Evolutionary conservation across 1,140 invertebrate species (phyloP), one percentile per base, ranked within the genome.

Genomic region (Zaprionus kolodkinae): DNA sequence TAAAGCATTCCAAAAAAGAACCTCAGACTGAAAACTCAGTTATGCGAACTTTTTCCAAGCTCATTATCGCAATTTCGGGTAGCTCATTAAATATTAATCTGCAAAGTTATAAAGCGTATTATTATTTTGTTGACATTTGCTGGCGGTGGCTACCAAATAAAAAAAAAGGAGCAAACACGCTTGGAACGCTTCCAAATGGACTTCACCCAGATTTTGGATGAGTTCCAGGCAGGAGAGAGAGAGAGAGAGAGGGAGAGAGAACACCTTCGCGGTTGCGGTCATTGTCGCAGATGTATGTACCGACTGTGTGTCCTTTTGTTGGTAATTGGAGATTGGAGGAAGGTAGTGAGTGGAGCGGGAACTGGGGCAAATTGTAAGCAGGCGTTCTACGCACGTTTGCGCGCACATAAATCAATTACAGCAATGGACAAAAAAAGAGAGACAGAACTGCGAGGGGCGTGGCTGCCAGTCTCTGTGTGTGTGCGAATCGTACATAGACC

Each of bases 401-500:
- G 79, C 73, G 77, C 77, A 79, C 83, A 87, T 87, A 87, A 87
- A 87, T 87, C 83, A 87, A 87, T 87, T 87, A 87, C 83, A 87
- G 85, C 59, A 35, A 15, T 6, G 11, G 25, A n/a, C 25, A 64
- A 40, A 40, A 43, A 43, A 30, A 65, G 13, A 35, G 54, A 79
- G 70, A 64, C 57, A 72, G 27, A 30, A 1, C 62, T 40, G 81
- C 63, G 72, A 35, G 67, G 54, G 77, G 81, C 54, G 81, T 84
- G 59, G 81, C 64, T 52, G 17, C 62, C 66, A 52, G 33, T 50
- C 56, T 10, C 64, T 59, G 66, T 21, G 52, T 63, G 55, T 50
- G 60, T 57, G 55, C 54, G 36, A 82, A 76, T 72, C 52, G 67
- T 70, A 79, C 69, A 84, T 66, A 82, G 67, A 62, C 84, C 70